Conservation (phyloP, 2,797 vertebrate genomes). For the Propithecus perrieri region DNA sequence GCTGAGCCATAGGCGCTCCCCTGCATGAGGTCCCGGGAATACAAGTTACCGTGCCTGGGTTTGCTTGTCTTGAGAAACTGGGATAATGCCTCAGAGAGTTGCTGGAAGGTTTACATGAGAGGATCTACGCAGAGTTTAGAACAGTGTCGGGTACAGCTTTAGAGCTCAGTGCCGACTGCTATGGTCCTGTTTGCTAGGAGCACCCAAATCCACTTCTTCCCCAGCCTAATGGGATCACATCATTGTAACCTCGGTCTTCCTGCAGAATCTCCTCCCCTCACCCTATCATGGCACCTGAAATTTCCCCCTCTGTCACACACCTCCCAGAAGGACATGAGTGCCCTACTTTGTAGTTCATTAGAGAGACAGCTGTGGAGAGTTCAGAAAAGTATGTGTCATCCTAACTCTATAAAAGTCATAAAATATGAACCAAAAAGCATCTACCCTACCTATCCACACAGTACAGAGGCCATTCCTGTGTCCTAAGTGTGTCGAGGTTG, state of each 20-base stretch:
- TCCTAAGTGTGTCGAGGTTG: no score
- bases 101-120: background rate
- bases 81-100: background rate
- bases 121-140: background rate
- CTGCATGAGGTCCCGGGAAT: rapidly evolving
- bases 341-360: background rate
- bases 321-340: background rate
- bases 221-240: background rate
- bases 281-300: background rate
- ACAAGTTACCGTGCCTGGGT: background rate
- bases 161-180: background rate
- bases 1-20: background rate
- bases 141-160: no score
- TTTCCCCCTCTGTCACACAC: background rate
- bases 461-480: no score
- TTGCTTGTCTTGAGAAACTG: background rate
- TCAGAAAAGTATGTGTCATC: background rate
- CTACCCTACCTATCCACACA: no score
- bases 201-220: background rate
- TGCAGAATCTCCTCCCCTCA: background rate
- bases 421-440: background rate
- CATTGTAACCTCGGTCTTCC: background rate
- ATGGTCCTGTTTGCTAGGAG: background rate
- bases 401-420: background rate
- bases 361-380: background rate